A percentile compares a stretch with the other conserved stretches of the same genome.
Conservation (phyloP, 2,797 vertebrate species). For the Poecile montanus region DNA sequence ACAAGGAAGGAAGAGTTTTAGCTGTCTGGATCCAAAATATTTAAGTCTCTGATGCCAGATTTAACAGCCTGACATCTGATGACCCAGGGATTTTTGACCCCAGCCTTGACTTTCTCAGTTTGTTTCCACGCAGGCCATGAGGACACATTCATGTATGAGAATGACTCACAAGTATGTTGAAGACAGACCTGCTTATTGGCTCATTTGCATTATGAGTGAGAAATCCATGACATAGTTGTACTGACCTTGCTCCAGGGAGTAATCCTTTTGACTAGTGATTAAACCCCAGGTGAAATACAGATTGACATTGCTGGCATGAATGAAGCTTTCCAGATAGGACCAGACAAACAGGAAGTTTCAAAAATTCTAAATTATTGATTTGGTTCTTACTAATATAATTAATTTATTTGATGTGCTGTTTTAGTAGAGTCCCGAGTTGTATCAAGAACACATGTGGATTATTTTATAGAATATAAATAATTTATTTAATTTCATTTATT, state of each 20-base stretch:
- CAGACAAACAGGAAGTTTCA: background rate
- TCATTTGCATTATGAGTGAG: background rate
- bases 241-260: background rate
- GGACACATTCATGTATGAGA: background rate
- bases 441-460: background rate
- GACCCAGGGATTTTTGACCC: background rate
- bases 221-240: background rate
- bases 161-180: background rate
- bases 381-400: background rate
- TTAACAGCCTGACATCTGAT: background rate
- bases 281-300: background rate
- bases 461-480: background rate
- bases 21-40: background rate
- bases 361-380: background rate
- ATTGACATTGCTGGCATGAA: background rate
- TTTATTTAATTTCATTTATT: background rate
- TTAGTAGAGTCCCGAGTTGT: background rate
- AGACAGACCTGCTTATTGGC: background rate
- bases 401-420: background rate
- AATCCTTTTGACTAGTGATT: background rate
- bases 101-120: background rate
- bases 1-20: constrained; percentile 13
- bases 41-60: background rate
- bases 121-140: background rate
- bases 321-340: background rate